These are phyloP conservation scores for Psophia crepitans DNA, from an alignment of 2,113 vertebrate genomes.

Conservation along the genomic window DNA sequence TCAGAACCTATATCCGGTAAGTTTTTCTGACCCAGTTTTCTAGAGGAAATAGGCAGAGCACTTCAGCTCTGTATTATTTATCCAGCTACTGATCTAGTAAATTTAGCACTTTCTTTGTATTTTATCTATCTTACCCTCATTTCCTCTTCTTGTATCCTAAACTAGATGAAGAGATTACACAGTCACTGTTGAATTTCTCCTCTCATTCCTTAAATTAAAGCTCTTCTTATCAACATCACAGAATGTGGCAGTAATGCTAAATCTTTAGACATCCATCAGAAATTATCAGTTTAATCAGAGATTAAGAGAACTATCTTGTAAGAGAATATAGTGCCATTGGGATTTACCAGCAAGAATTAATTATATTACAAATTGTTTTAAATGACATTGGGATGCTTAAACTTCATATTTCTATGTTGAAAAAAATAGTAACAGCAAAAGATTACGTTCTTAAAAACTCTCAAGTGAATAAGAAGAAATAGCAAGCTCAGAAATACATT, in stretches of 20 bases:
- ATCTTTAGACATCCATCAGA: background rate
- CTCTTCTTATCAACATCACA: background rate
- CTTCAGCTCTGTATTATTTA: background rate
- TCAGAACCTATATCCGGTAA: background rate
- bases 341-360: background rate
- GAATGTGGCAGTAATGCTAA: background rate
- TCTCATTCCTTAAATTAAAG: background rate
- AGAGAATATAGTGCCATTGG: background rate
- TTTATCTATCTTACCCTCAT: background rate
- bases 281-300: constrained; percentile 24
- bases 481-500: background rate
- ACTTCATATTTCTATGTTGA: background rate
- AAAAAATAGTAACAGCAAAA: background rate
- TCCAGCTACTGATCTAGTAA: background rate
- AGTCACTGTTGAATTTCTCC: background rate
- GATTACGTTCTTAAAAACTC: background rate
- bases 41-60: background rate
- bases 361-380: background rate
- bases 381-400: background rate
- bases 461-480: background rate
- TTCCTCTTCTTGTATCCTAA: background rate
- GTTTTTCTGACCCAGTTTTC: background rate
- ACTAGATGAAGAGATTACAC: background rate
- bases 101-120: background rate
- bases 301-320: background rate